A percentile compares a stretch with the other conserved stretches of the same genome.
These are phyloP conservation scores for Glyptemys insculpta DNA, from an alignment of 2,797 vertebrate species.

Conservation along the genomic window DNA sequence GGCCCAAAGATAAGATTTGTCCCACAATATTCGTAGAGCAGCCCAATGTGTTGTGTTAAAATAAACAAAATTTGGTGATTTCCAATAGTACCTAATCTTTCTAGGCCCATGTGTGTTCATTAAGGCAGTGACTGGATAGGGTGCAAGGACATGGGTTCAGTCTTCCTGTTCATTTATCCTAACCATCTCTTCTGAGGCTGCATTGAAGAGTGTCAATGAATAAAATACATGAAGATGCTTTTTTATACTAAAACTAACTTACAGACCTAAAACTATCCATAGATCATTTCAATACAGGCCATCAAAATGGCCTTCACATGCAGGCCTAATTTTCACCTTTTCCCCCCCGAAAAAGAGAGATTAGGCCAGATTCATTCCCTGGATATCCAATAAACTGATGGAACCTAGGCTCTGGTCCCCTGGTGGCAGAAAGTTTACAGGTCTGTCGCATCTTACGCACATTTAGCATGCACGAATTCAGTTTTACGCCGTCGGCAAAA, in stretches of 20 bases:
- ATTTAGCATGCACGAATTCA: no score
- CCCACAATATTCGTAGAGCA: not conserved
- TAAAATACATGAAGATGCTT: not conserved
- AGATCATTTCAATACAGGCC: not conserved
- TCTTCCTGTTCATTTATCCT: not conserved
- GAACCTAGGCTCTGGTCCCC: not conserved
- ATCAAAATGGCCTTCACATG: not conserved
- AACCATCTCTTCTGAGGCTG: no score
- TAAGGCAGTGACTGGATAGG: conserved; percentile 22
- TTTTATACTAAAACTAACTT: not conserved
- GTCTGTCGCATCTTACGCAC: no score
- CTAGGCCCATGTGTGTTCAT: not conserved
- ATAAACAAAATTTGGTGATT: not conserved
- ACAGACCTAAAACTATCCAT: not conserved
- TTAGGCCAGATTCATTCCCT: not conserved
- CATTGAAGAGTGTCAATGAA: not conserved
- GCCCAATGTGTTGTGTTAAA: not conserved
- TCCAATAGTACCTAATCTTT: not conserved
- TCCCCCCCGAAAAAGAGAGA: not conserved
- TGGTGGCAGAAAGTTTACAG: not conserved
- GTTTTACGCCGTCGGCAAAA: no score
- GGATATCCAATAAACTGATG: no score
- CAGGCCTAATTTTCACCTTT: not conserved
- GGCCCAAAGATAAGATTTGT: not conserved
- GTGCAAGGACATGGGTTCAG: not conserved